phyloP scores from a whole-genome alignment of 2,797 vertebrate species.

The Acrossocheilus wenchowensis region DNA sequence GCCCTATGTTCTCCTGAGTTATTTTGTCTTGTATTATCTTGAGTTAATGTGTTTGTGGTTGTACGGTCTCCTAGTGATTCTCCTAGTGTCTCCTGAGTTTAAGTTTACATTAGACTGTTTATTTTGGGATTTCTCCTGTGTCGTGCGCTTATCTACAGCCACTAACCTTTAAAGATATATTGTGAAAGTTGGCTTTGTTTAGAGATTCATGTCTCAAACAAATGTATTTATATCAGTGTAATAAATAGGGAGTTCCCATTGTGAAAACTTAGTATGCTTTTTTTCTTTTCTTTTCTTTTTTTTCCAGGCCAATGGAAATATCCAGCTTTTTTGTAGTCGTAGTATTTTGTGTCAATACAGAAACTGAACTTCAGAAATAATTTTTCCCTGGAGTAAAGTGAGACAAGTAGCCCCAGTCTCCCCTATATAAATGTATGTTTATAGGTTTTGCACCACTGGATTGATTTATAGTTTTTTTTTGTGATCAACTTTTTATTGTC shows the following conservation, averaged over 20 bases:
- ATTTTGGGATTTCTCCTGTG: too few species aligned
- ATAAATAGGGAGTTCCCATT: neutral
- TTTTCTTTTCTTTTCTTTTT: neutral
- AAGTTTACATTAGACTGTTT: too few species aligned
- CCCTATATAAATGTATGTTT: neutral
- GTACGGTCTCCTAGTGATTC: too few species aligned
- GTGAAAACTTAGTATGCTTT: too few species aligned
- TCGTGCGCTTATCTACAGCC: too few species aligned
- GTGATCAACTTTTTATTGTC: too few species aligned
- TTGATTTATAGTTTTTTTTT: too few species aligned
- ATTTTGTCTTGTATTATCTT: too few species aligned
- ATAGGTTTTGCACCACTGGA: neutral
- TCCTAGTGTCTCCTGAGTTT: too few species aligned
- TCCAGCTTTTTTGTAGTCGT: neutral
- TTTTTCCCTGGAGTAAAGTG: neutral
- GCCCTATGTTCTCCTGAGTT: too few species aligned
- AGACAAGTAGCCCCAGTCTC: neutral
- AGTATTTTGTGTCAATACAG: neutral
- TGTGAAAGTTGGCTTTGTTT: neutral
- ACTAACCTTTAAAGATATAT: neutral
- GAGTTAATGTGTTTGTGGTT: too few species aligned
- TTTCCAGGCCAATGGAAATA: neutral
- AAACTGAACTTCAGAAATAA: neutral
- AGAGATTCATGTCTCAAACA: neutral
- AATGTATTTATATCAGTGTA: neutral